A percentile compares a stretch with the other conserved stretches of the same genome.
phyloP scores from a whole-genome alignment of 2,113 vertebrate genomes.

The Apeltes quadracus region DNA sequence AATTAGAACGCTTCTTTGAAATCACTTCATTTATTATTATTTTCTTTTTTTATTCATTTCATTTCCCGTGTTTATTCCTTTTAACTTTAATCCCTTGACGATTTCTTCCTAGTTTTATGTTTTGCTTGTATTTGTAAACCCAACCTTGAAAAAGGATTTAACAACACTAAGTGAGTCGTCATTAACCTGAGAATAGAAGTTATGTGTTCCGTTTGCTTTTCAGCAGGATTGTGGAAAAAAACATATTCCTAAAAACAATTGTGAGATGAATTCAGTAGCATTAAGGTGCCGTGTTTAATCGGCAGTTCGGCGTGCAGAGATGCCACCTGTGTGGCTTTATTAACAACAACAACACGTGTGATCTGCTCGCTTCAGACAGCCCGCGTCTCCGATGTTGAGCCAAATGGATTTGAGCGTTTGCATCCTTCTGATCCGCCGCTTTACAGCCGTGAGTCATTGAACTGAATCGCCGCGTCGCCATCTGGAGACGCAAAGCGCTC shows the following conservation, averaged over 20 bases:
- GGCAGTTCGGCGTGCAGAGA: background rate
- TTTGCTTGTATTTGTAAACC: background rate
- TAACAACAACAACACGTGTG: constrained; percentile 11
- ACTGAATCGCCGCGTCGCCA: constrained; percentile 36
- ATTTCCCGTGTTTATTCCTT: constrained; percentile 14
- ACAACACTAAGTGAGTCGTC: constrained; percentile 3
- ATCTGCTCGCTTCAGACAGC: constrained; percentile 27
- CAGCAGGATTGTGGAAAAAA: background rate
- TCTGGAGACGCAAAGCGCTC: constrained; percentile 27
- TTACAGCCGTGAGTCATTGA: constrained; percentile 48
- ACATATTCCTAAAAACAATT: background rate
- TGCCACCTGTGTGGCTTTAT: background rate
- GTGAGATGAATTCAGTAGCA: background rate
- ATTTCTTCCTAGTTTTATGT: background rate
- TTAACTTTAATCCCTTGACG: background rate
- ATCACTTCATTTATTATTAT: background rate
- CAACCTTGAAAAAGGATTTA: background rate
- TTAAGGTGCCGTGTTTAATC: background rate
- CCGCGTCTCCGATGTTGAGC: constrained; percentile 26
- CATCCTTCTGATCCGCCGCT: constrained; percentile 30
- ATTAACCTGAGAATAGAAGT: background rate
- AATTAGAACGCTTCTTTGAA: constrained; percentile 9
- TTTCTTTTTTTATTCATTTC: background rate
- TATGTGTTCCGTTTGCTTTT: background rate
- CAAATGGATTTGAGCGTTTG: constrained; percentile 22